Evolutionary conservation across 2,797 vertebrate genomes (phyloP).

Genomic region (Dipus sagitta): DNA sequence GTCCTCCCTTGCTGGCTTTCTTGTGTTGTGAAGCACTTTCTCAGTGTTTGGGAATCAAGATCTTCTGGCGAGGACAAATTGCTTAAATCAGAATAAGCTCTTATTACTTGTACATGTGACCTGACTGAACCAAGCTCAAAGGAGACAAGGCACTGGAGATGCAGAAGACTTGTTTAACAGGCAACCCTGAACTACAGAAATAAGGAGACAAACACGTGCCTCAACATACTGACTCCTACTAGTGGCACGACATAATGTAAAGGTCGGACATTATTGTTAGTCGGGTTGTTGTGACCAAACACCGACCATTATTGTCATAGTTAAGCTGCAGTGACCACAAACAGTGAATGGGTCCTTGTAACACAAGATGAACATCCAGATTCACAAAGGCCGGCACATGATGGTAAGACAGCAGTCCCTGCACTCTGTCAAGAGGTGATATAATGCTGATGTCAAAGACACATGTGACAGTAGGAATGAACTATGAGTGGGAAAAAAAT

Average conservation of each 20-base stretch:
- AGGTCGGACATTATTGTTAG: not conserved
- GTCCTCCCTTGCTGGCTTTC: not conserved
- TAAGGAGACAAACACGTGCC: not conserved
- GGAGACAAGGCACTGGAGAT: not conserved
- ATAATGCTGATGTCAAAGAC: fast-evolving
- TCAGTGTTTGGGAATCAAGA: not conserved
- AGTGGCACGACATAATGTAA: not conserved
- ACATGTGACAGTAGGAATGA: not conserved
- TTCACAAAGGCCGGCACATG: not conserved
- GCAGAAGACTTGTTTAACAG: too few species aligned
- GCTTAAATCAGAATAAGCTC: not conserved
- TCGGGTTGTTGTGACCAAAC: not conserved
- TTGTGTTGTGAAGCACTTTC: not conserved
- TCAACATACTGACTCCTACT: too few species aligned
- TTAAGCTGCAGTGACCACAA: not conserved
- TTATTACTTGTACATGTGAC: not conserved
- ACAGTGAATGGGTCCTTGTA: not conserved
- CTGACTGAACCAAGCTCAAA: not conserved
- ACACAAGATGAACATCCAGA: not conserved
- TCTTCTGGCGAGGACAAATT: not conserved
- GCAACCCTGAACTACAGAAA: not conserved
- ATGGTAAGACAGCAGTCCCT: too few species aligned
- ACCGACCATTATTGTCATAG: not conserved
- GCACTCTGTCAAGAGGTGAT: not conserved
- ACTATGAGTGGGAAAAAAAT: not conserved